phyloP scores from a whole-genome alignment of 2,797 vertebrate species.

The Falco peregrinus region DNA sequence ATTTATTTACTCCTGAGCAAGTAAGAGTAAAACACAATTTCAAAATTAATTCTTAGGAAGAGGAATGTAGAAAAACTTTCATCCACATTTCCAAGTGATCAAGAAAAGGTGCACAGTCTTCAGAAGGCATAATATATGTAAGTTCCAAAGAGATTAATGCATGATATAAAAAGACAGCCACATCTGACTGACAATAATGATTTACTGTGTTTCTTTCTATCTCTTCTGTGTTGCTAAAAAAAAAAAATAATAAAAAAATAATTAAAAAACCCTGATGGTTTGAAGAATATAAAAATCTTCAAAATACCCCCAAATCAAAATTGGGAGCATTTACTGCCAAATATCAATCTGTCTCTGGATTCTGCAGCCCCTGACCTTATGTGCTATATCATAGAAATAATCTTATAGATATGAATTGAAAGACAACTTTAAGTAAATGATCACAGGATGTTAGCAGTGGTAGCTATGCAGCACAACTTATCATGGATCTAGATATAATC shows the following conservation, averaged over 20 bases:
- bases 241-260: neutral
- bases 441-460: neutral
- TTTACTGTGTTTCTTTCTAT: neutral
- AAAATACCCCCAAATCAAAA: neutral
- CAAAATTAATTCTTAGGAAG: neutral
- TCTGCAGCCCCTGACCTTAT: neutral
- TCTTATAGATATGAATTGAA: neutral
- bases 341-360: neutral
- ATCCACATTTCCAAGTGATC: neutral
- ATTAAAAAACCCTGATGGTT: neutral
- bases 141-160: neutral
- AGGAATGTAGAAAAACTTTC: neutral
- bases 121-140: neutral
- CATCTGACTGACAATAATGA: neutral
- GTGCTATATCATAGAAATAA: neutral
- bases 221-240: neutral
- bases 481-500: neutral
- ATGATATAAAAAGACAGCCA: neutral
- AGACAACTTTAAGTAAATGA: neutral
- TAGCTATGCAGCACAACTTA: neutral
- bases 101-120: neutral
- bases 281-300: neutral
- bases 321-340: neutral
- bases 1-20: neutral
- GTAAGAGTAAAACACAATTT: neutral